Percentiles rank a stretch among this genome's conserved stretches.
Conservation (phyloP, 2,113 vertebrate species). For the Campylorhamphus procurvoides region DNA sequence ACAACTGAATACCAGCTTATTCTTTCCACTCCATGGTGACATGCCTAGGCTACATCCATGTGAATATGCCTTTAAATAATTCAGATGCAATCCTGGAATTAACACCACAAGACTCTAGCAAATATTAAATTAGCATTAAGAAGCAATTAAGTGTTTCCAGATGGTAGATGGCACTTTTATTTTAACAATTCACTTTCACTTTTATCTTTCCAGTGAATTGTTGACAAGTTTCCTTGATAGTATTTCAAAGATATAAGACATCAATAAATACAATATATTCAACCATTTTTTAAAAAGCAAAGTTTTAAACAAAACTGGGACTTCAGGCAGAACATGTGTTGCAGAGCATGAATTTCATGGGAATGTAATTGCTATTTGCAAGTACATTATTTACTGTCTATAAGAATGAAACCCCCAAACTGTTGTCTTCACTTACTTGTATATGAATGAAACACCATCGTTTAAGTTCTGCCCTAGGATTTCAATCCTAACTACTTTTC, state of each 20-base stretch:
- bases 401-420: not conserved
- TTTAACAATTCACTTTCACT: not conserved
- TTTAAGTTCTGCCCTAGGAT: not conserved
- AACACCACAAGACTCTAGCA: not conserved
- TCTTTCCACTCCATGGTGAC: not conserved
- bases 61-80: not conserved
- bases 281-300: not conserved
- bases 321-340: not conserved
- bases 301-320: not conserved
- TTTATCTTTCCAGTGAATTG: not conserved
- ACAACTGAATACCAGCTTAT: not conserved
- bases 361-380: not conserved
- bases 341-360: not conserved
- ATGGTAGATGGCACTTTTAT: not conserved
- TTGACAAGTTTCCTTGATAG: not conserved
- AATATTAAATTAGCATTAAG: not conserved
- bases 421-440: not conserved
- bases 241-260: not conserved
- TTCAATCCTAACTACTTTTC: not conserved
- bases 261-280: not conserved
- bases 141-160: not conserved
- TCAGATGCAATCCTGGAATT: not conserved
- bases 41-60: not conserved
- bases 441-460: not conserved
- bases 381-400: not conserved